Base-by-base conservation (phyloP, 2,888 invertebrate species). In the Agrochola circellaris region DNA sequence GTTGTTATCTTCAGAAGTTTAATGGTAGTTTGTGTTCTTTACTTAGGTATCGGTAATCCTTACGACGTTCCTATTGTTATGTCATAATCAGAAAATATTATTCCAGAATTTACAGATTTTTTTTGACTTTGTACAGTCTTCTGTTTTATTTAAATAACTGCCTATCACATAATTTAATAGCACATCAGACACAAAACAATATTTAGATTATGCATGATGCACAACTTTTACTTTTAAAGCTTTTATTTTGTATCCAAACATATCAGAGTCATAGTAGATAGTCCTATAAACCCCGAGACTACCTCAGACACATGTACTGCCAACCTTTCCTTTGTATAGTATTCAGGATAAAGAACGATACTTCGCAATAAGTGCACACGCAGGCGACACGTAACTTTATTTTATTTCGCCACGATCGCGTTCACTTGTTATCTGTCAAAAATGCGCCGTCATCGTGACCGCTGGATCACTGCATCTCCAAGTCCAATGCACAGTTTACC, bases 391-490 rank as follows among this genome's bases (percentile, higher is more conserved):
- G 75, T 54, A 74, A 75, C 78, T 86, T 89, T 79, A 89, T 89
- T 86, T 88, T 89, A 86, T 87, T 86, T 84, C 79, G 77, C 77
- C 71, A 74, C 75, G 64, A 78, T 68, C 77, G 86, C 83, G 81
- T 76, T 85, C 87, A 86, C 86, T 86, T 77, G 87, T 81, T 67
- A 72, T 76, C 77, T 56, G 82, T 82, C 89, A 82, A 89, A 92
- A 82, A 75, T 84, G 91, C 92, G 85, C 76, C 74, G 90, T 93
- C 93, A 93, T 89, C 88, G 77, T 89, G 90, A 73, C 51, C 71
- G 60, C 56, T 68, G 66, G 26, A 74, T 34, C 78, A 73, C 79
- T 75, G 65, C 70, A 56, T 6, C 15, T 62, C 23, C 71, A 26
- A 68, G 9, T 62, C 23, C 64, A 56, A 62, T 68, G 70, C 74